phyloP scores from a whole-genome alignment of 2,888 invertebrate species.

The Norana najaformis region DNA sequence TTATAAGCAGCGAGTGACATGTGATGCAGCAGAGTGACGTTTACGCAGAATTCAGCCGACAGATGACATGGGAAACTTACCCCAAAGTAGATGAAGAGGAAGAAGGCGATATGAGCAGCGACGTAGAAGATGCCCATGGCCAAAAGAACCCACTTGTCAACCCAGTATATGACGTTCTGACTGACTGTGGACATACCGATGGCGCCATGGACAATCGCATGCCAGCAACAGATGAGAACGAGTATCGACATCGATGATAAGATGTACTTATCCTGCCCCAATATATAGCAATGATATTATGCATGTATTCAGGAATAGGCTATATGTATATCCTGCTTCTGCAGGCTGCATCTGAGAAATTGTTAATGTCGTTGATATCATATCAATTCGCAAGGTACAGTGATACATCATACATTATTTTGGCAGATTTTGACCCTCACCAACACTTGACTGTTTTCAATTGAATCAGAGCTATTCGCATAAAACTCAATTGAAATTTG shows the following conservation, averaged over 20 bases:
- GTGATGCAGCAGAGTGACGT: no score
- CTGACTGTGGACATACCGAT: background rate
- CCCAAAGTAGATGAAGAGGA: background rate
- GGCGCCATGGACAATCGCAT: background rate
- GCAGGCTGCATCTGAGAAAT: background rate
- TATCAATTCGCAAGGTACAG: no score
- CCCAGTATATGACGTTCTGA: background rate
- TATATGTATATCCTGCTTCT: background rate
- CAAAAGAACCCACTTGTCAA: background rate
- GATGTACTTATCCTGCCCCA: constrained; percentile 8
- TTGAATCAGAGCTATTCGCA: no score
- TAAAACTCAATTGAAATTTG: no score
- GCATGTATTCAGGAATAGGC: background rate
- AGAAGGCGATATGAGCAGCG: constrained; percentile 14
- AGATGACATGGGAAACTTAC: background rate
- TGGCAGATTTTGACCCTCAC: no score
- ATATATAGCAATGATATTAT: background rate
- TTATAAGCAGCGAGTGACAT: no score
- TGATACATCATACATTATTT: no score
- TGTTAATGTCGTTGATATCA: background rate
- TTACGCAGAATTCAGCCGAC: background rate
- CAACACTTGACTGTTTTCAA: no score
- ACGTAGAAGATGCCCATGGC: background rate
- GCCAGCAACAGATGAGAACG: constrained; percentile 2
- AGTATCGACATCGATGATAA: constrained; percentile 19